Percentiles rank a stretch among this genome's conserved stretches.
Evolutionary conservation across 2,797 vertebrate genomes (phyloP).

Genomic region (Aplochiton taeniatus): DNA sequence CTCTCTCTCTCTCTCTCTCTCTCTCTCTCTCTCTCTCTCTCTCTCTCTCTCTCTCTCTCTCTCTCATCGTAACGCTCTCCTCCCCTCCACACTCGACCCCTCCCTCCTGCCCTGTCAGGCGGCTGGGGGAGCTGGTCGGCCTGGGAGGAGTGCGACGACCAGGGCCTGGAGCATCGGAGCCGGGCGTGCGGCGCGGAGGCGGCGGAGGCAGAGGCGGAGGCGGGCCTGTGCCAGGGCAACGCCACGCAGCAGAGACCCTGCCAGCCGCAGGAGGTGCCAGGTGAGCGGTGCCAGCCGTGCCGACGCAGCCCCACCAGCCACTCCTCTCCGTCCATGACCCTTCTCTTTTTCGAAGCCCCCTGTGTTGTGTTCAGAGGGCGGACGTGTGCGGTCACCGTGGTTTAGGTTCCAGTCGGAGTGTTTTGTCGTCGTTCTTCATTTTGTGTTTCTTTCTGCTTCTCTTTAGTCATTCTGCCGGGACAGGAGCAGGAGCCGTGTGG

Average conservation of each 20-base stretch:
- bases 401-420: constrained; percentile 31
- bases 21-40: not conserved
- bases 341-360: no score
- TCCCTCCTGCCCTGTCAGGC: constrained; percentile 59
- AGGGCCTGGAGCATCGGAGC: constrained; percentile 77
- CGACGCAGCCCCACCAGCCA: no score
- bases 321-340: no score
- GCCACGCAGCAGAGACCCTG: constrained; percentile 81
- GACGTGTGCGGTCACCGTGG: constrained; percentile 1
- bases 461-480: constrained; percentile 85
- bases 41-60: not conserved
- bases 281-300: constrained; percentile 54
- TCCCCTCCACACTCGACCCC: not conserved
- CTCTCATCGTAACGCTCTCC: not conserved
- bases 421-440: constrained; percentile 14
- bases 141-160: constrained; percentile 82
- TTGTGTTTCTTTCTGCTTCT: constrained; percentile 2
- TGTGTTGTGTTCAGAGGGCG: no score
- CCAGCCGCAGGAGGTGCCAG: constrained; percentile 83
- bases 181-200: constrained; percentile 78
- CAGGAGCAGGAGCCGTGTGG: constrained; percentile 85
- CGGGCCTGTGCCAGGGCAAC: constrained; percentile 82
- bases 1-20: not conserved
- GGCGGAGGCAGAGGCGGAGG: constrained; percentile 69
- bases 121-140: constrained; percentile 85